Conservation (phyloP, 1,140 invertebrate species). For the Thaumatotibia leucotreta region DNA sequence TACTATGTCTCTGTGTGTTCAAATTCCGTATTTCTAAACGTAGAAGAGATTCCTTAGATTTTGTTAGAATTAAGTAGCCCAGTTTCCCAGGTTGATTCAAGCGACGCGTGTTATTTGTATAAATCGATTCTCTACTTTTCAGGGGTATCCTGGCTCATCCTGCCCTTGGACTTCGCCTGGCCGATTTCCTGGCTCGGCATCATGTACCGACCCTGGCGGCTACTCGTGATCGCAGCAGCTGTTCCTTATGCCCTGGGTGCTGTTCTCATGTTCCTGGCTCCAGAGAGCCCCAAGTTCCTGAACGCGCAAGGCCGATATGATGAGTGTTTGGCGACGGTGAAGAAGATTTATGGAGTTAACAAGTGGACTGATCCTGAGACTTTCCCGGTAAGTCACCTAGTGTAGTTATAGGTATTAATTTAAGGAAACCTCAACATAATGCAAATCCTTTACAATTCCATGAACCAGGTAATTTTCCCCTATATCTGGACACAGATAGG, state of each 20-base stretch:
- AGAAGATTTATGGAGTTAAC: slow-evolving; percentile 76
- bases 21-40: too few relatives aligned
- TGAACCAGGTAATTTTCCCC: too few relatives aligned
- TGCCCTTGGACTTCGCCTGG: slow-evolving; percentile 76
- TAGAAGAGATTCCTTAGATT: too few relatives aligned
- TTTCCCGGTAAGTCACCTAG: slow-evolving; percentile 44
- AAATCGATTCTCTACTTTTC: slow-evolving; percentile 23
- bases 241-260: slow-evolving; percentile 80
- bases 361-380: slow-evolving; percentile 60
- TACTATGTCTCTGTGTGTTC: too few relatives aligned
- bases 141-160: slow-evolving; percentile 83
- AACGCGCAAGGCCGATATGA: slow-evolving; percentile 75
- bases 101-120: not conserved
- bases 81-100: too few relatives aligned
- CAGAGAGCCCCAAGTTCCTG: slow-evolving; percentile 85
- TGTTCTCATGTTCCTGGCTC: slow-evolving; percentile 78
- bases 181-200: slow-evolving; percentile 56
- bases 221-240: slow-evolving; percentile 81
- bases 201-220: slow-evolving; percentile 80
- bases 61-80: too few relatives aligned
- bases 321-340: slow-evolving; percentile 76
- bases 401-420: too few relatives aligned
- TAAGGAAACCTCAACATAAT: too few relatives aligned
- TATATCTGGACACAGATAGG: too few relatives aligned
- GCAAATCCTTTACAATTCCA: too few relatives aligned